Evolutionary conservation across 2,113 vertebrate species (phyloP).

Genomic region (Diglossa brunneiventris): DNA sequence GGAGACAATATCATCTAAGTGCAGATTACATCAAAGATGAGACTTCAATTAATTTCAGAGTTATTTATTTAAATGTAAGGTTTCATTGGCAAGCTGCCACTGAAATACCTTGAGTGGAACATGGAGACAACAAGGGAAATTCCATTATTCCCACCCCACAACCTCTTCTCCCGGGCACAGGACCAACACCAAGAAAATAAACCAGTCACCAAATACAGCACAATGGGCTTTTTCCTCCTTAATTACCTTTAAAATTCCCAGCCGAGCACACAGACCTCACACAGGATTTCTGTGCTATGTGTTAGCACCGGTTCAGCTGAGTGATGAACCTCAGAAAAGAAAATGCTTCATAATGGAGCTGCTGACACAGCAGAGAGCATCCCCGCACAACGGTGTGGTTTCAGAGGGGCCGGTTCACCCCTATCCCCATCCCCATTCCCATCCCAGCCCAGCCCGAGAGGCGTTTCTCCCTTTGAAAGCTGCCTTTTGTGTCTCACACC

Average conservation of each 20-base stretch:
- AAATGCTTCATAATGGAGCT: neutral
- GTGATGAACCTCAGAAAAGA: neutral
- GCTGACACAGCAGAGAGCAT: conserved; percentile 22
- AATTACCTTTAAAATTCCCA: conserved; percentile 12
- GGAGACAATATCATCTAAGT: neutral
- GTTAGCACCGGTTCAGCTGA: neutral
- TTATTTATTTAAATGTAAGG: conserved; percentile 5
- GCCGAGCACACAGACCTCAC: neutral
- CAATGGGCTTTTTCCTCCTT: neutral
- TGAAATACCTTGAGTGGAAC: neutral
- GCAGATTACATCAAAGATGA: neutral
- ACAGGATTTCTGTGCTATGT: neutral
- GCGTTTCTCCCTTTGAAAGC: conserved; percentile 21
- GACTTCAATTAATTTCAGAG: neutral
- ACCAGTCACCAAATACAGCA: neutral
- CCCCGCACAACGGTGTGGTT: neutral
- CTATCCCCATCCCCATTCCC: neutral
- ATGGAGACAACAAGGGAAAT: neutral
- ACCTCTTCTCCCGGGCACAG: neutral
- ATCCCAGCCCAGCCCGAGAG: neutral
- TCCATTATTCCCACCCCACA: neutral
- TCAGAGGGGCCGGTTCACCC: neutral
- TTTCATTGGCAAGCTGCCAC: neutral
- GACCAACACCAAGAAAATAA: conserved; percentile 1
- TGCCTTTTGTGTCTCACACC: conserved; percentile 15